phyloP scores from a whole-genome alignment of 2,888 invertebrate species.

The Temnothorax unifasciatus region DNA sequence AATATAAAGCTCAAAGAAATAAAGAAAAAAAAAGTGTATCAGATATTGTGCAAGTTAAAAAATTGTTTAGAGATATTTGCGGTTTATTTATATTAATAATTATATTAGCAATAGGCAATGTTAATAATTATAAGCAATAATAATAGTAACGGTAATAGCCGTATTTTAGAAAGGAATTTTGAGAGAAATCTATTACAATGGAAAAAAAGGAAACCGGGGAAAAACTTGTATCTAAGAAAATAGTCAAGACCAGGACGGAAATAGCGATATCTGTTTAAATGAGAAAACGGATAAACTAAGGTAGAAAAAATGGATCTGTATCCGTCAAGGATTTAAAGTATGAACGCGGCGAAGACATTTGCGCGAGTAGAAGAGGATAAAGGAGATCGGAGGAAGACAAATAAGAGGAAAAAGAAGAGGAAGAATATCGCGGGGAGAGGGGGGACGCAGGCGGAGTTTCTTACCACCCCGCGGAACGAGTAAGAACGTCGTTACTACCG shows the following conservation, averaged over 20 bases:
- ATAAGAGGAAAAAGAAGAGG: background rate
- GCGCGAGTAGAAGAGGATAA: slow-evolving; percentile 16
- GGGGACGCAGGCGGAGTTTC: slow-evolving; percentile 69
- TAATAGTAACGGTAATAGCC: background rate
- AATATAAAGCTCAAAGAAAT: background rate
- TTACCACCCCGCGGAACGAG: slow-evolving; percentile 46
- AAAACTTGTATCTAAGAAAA: background rate
- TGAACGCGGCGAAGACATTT: background rate
- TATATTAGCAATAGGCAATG: background rate
- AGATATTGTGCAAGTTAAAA: background rate
- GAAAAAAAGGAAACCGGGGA: background rate
- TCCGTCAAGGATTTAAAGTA: slow-evolving; percentile 12
- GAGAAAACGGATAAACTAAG: slow-evolving; percentile 1
- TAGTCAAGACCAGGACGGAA: background rate
- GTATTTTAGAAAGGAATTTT: background rate
- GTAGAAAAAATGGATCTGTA: slow-evolving; percentile 5
- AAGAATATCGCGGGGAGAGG: background rate
- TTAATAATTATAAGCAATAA: background rate
- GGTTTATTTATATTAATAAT: background rate
- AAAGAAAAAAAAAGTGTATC: background rate
- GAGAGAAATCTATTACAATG: background rate
- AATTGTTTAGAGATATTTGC: background rate
- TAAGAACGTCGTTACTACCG: slow-evolving; percentile 57
- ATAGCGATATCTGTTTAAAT: background rate
- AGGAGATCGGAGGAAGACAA: slow-evolving; percentile 29